Evolutionary conservation across 2,888 invertebrate species (phyloP).

Genomic region (Zelleria hepariella): DNA sequence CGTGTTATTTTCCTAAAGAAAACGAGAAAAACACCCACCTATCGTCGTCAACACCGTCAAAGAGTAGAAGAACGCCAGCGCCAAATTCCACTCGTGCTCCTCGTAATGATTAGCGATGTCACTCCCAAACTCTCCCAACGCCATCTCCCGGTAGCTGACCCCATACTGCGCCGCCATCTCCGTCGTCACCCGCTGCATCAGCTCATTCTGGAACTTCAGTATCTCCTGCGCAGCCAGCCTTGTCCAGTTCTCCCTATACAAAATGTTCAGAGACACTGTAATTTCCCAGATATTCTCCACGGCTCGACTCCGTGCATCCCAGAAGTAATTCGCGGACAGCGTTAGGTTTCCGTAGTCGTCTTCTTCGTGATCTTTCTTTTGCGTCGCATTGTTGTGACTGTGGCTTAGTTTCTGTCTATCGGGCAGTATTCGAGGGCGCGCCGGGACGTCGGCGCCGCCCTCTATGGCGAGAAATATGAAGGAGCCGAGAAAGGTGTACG

Average conservation of each 20-base stretch:
- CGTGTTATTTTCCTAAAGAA: too few species aligned
- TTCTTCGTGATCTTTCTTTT: conserved; percentile 51
- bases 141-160: conserved; percentile 66
- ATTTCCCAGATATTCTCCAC: conserved; percentile 94
- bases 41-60: conserved; percentile 94
- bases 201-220: conserved; percentile 85
- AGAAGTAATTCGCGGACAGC: conserved; percentile 61
- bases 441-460: conserved; percentile 74
- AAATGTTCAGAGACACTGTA: conserved; percentile 87
- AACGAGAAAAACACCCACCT: conserved; percentile 73
- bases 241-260: conserved; percentile 93
- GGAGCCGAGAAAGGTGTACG: conserved; percentile 83
- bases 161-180: conserved; percentile 78
- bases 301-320: conserved; percentile 70
- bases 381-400: conserved; percentile 60
- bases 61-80: conserved; percentile 93
- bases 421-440: conserved; percentile 59
- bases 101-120: conserved; percentile 58
- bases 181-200: conserved; percentile 83
- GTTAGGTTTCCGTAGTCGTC: conserved; percentile 55
- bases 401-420: conserved; percentile 62
- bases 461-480: conserved; percentile 90
- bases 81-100: conserved; percentile 89
- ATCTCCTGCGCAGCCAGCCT: conserved; percentile 83
- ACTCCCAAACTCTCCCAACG: conserved; percentile 55